Base-by-base conservation (phyloP, 1,140 invertebrate species). In the Rhynchophorus ferrugineus region DNA sequence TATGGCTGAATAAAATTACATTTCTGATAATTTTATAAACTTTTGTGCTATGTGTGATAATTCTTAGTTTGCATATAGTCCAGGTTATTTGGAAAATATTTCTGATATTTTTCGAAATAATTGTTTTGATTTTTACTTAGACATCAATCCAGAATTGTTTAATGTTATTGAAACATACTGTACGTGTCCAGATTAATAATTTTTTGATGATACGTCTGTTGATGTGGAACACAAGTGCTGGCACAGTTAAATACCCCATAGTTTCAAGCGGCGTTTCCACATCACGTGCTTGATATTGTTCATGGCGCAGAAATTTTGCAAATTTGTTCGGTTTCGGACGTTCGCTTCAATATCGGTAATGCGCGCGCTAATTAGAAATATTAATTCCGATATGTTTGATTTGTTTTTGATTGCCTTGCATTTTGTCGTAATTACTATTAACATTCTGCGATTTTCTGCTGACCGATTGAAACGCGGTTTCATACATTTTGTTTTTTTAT, bases 361-460 rank as follows among this genome's bases (percentile, higher is more conserved):
- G 39, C 17, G 21, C n/a, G n/a, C 29, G 49, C 11, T 52, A 52
- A 52, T 52, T 52, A 44, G 20, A 36, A 19, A 42, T 52, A 52
- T 52, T 52, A 52, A 52, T 52, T 49, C 45, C 39, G 34, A 22
- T 44, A 44, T 55, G 53, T 55, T 55, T 55, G 45, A 55, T 55
- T 55, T 55, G 53, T 29, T 49, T 55, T 50, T 55, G 53, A 55
- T 55, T 55, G 50, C 53, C 53, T 50, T 49, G 53, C 53, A 44
- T 55, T 55, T 50, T 20, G 21, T n/a, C 34, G 14, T 55, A 50
- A 55, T 55, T 55, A 44, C 45, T 44, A 47, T 47, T 47, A 47
- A 24, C 21, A 44, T 24, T 44, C 18, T 13, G 42, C 5, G 13
- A 22, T 44, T n/a, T 44, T 44, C 20, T 44, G 42, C 45, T 35